These are phyloP conservation scores for Microcebus tavaratra DNA, from an alignment of 2,113 vertebrate genomes.

Conservation along the genomic window DNA sequence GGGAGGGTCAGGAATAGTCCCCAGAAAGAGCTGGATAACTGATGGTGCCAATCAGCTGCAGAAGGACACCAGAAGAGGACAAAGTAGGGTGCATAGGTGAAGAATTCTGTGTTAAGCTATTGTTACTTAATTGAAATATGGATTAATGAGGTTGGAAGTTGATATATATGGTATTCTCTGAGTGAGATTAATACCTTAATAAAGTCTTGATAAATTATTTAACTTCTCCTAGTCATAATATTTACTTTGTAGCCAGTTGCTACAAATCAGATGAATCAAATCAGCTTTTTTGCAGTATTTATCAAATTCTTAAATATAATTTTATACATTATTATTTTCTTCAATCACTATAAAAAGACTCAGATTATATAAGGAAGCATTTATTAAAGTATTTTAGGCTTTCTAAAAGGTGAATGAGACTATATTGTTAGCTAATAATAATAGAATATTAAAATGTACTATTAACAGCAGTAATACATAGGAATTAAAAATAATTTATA, in stretches of 20 bases:
- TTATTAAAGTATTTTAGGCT: not conserved
- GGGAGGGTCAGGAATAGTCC: not conserved
- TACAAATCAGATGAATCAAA: not conserved
- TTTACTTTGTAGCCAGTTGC: not conserved
- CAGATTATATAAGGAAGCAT: not conserved
- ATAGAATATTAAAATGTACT: not conserved
- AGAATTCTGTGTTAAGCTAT: not conserved
- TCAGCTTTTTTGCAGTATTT: not conserved
- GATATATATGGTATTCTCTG: not conserved
- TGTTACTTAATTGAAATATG: not conserved
- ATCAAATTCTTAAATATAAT: not conserved
- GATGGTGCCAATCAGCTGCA: not conserved
- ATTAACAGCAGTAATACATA: not conserved
- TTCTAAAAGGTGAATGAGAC: not conserved
- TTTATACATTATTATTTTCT: not conserved
- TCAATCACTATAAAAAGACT: not conserved
- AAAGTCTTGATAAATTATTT: not conserved
- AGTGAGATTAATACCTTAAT: not conserved
- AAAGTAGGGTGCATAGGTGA: not conserved
- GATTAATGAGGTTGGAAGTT: not conserved
- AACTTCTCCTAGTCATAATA: not conserved
- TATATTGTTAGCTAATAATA: not conserved
- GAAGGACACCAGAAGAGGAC: not conserved
- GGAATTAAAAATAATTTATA: not conserved
- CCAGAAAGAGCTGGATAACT: not conserved